Conservation (phyloP, 2,888 invertebrate genomes). For the Cenopis cana region DNA sequence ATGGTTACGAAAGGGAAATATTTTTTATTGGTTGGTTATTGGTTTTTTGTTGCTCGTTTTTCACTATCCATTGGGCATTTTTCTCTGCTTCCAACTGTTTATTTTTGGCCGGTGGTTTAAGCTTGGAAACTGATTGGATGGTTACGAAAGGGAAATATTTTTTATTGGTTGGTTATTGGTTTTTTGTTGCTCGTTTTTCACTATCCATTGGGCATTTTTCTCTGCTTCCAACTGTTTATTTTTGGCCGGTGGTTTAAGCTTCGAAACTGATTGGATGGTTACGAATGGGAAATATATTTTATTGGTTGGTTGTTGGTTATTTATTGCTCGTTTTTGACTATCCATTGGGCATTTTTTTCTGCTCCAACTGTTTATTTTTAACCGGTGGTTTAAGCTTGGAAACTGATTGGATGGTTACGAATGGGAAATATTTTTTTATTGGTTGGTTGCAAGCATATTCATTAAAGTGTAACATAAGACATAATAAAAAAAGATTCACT, state of each 20-base stretch:
- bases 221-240: conserved; percentile 7
- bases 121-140: conserved; percentile 12
- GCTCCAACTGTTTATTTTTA: conserved; percentile 13
- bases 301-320: too few relatives aligned
- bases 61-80: not conserved
- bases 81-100: conserved; percentile 3
- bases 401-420: not conserved
- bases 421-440: not conserved
- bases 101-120: conserved; percentile 15
- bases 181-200: conserved; percentile 2
- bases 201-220: not conserved
- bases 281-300: not conserved
- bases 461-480: too few relatives aligned
- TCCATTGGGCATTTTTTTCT: not conserved
- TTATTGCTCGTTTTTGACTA: conserved; percentile 1
- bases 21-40: too few relatives aligned
- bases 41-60: conserved; percentile 10
- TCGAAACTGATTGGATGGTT: conserved; percentile 7
- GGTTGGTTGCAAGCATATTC: not conserved
- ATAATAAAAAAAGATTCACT: too few relatives aligned
- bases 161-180: not conserved
- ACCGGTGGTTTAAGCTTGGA: conserved; percentile 12
- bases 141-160: too few relatives aligned
- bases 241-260: conserved; percentile 10
- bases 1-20: not conserved